Base-by-base conservation (phyloP, 2,888 invertebrate species). In the Machimus atricapillus region DNA sequence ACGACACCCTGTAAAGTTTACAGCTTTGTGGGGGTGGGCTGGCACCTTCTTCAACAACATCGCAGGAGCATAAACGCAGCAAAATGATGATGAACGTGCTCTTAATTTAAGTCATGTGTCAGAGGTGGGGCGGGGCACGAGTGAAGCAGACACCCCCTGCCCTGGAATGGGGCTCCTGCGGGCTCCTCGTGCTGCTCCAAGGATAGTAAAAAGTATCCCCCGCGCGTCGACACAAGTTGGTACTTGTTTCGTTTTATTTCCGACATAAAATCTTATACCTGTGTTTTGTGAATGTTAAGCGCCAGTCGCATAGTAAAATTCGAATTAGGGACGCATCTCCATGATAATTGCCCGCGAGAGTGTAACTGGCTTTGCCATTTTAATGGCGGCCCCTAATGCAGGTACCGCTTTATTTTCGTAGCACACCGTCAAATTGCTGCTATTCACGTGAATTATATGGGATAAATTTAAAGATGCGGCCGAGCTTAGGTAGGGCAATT, bases 1-100 rank as follows among this genome's bases (percentile, higher is more conserved):
- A 66, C 27, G 12, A 4, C 27, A 66, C 66, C 66, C 12, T 19
- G 66, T 66, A 66, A 66, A 66, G 37, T 83, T 66, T 19, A 27
- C 58, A 83, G 1, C 40, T 66, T 37, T 19, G 14, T 16, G 9
- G 66, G 31, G 56, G n/a, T 19, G 56, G 40, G 66, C 23, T 6
- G n/a, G 82, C 40, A 83, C 66, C 40, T 19, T 14, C 43, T 46
- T n/a, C n/a, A n/a, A 66, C 40, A 19, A 27, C 37, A 83, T 56
- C 16, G 58, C 6, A 66, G 37, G 0, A 40, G 12, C 43, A 78
- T 56, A 56, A 56, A 52, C 81, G 56, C 66, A 40, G 66, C 40
- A 66, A 66, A 66, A 66, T 58, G 82, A 83, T 83, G 82, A 83
- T 83, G 40, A 83, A 83, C 82, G 82, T 83, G 82, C 58, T 66